Evolutionary conservation across 2,797 vertebrate genomes (phyloP).

Genomic region (Enteromius thamalakanensis): DNA sequence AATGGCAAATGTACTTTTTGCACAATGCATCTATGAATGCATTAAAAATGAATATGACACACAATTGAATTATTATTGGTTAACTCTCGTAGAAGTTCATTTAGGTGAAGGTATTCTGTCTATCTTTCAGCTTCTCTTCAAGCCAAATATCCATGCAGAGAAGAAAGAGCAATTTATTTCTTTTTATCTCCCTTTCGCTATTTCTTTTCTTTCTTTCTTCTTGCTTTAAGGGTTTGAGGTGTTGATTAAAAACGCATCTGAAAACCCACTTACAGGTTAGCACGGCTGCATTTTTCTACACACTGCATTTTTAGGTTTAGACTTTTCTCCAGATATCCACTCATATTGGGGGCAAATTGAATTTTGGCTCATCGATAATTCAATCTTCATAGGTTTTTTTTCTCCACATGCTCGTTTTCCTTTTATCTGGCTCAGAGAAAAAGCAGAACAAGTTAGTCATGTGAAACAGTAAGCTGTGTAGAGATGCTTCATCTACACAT

Average conservation of each 20-base stretch:
- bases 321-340: constrained; percentile 20
- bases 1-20: constrained; percentile 3
- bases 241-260: constrained; percentile 27
- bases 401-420: constrained; percentile 22
- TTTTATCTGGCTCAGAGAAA: constrained; percentile 45
- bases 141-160: constrained; percentile 14
- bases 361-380: constrained; percentile 49
- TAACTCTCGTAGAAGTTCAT: constrained; percentile 1
- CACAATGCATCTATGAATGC: not conserved
- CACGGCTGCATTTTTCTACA: constrained; percentile 21
- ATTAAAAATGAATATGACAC: constrained; percentile 14
- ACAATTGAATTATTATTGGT: constrained; percentile 12
- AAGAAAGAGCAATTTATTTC: constrained; percentile 24
- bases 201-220: not conserved
- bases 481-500: not conserved
- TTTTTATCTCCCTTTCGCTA: constrained; percentile 19
- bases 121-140: not conserved
- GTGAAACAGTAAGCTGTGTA: constrained; percentile 26
- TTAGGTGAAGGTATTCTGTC: not conserved
- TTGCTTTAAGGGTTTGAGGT: constrained; percentile 17
- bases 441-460: constrained; percentile 28
- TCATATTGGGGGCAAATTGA: constrained; percentile 45
- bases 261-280: constrained; percentile 11
- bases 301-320: constrained; percentile 31
- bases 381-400: constrained; percentile 38